Evolutionary conservation across 2,113 vertebrate species (phyloP).

Genomic region (Saguinus midas): DNA sequence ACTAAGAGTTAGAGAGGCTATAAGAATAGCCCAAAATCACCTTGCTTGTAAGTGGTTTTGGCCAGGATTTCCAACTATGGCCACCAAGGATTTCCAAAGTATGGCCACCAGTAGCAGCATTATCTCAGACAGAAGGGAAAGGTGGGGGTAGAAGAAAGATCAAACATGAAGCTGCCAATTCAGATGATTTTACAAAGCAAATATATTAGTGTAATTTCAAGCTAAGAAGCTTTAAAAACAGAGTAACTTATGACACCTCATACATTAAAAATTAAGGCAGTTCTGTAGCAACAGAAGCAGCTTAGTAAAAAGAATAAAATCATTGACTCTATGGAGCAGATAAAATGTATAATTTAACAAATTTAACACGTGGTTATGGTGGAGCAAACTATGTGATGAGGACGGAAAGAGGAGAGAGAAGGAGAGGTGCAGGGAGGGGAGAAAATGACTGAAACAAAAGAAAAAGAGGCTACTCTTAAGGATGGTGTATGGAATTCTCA

Average conservation of each 20-base stretch:
- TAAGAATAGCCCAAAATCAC: background rate
- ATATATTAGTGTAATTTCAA: background rate
- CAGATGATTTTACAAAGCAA: background rate
- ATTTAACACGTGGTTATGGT: background rate
- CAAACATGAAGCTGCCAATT: background rate
- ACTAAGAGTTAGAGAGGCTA: background rate
- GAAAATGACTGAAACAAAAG: background rate
- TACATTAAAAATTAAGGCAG: background rate
- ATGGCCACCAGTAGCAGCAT: background rate
- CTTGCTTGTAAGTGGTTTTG: background rate
- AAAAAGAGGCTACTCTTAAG: background rate
- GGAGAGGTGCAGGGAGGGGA: rapidly evolving
- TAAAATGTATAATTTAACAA: background rate
- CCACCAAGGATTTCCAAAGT: background rate
- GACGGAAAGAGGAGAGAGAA: no score
- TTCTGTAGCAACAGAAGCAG: background rate
- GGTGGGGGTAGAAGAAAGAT: background rate
- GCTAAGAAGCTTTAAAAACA: background rate
- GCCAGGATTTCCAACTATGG: background rate
- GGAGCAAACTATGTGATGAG: background rate
- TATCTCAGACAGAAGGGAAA: background rate
- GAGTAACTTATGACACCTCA: background rate
- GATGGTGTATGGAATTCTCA: background rate
- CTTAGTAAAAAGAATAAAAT: background rate
- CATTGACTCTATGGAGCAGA: background rate